Percentiles rank a stretch among this genome's conserved stretches.
Conservation (phyloP, 92 coral and sea anemone species). For the Desmophyllum pertusum region DNA sequence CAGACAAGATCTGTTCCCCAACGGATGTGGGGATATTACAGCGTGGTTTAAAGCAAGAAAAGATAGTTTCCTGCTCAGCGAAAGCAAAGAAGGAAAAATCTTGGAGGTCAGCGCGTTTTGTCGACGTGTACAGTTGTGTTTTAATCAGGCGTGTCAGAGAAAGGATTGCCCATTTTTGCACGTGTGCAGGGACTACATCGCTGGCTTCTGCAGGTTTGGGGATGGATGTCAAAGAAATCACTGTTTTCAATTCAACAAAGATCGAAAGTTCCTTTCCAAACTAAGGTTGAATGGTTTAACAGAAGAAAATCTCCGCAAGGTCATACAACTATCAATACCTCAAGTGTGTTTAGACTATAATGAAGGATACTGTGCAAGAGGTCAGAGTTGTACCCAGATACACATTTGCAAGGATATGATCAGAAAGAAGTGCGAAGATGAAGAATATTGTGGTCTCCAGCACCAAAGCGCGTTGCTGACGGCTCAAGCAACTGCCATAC, state of each 20-base stretch:
- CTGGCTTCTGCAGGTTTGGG: slow-evolving; percentile 56
- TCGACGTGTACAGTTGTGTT: slow-evolving; percentile 51
- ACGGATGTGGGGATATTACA: slow-evolving; percentile 32
- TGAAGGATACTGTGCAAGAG: slow-evolving; percentile 24
- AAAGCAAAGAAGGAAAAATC: slow-evolving; percentile 42
- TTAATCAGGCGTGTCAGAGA: slow-evolving; percentile 23
- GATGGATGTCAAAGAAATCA: slow-evolving; percentile 46
- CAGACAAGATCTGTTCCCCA: slow-evolving; percentile 51
- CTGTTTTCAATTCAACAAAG: slow-evolving; percentile 27
- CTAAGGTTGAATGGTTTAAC: slow-evolving; percentile 49
- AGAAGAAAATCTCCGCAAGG: slow-evolving; percentile 42
- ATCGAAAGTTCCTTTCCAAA: slow-evolving; percentile 32
- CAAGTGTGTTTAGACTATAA: slow-evolving; percentile 62
- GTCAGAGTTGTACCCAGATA: slow-evolving; percentile 26
- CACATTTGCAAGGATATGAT: slow-evolving; percentile 66
- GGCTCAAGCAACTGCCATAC: slow-evolving; percentile 33
- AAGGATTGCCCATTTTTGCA: slow-evolving; percentile 47
- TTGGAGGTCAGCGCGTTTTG: slow-evolving; percentile 33
- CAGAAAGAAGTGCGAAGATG: slow-evolving; percentile 36
- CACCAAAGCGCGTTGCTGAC: slow-evolving; percentile 54
- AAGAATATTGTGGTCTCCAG: slow-evolving; percentile 33
- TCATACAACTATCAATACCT: slow-evolving; percentile 55
- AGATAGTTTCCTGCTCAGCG: slow-evolving; percentile 42
- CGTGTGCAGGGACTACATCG: slow-evolving; percentile 50
- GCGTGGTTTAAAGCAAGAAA: slow-evolving; percentile 47